These are phyloP conservation scores for Acronicta alni DNA, from an alignment of 2,888 invertebrate species.

Conservation along the genomic window DNA sequence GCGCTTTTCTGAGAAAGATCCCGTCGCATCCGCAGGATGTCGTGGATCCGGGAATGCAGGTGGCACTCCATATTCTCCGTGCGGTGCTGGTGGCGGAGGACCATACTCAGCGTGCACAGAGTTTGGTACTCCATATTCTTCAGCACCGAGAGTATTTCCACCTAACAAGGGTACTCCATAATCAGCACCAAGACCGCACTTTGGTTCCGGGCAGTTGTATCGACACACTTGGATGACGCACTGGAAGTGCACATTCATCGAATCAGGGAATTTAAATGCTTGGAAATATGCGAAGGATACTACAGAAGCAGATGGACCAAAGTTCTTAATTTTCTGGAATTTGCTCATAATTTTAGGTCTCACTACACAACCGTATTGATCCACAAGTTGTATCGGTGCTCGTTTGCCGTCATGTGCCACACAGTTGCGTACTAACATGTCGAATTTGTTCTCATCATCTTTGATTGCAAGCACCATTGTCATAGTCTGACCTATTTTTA, in stretches of 20 bases:
- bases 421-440: constrained; percentile 98
- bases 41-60: constrained; percentile 96
- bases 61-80: constrained; percentile 92
- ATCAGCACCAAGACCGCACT: constrained; percentile 93
- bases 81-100: constrained; percentile 90
- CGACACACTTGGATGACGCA: constrained; percentile 98
- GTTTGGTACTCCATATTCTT: constrained; percentile 91
- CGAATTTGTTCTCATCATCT: constrained; percentile 98
- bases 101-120: constrained; percentile 92
- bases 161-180: constrained; percentile 91
- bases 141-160: constrained; percentile 89
- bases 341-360: constrained; percentile 98
- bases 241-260: constrained; percentile 99
- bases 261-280: constrained; percentile 98
- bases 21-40: constrained; percentile 95
- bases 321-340: constrained; percentile 98
- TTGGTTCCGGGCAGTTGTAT: constrained; percentile 97
- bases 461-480: constrained; percentile 98
- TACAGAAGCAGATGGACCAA: constrained; percentile 97
- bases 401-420: constrained; percentile 98
- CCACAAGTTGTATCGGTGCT: constrained; percentile 97
- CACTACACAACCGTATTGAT: constrained; percentile 97
- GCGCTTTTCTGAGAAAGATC: constrained; percentile 95
- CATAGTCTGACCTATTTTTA: constrained; percentile 98
- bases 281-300: constrained; percentile 99